Conservation (phyloP, 2,797 vertebrate species). For the Coccyzus lansbergi region DNA sequence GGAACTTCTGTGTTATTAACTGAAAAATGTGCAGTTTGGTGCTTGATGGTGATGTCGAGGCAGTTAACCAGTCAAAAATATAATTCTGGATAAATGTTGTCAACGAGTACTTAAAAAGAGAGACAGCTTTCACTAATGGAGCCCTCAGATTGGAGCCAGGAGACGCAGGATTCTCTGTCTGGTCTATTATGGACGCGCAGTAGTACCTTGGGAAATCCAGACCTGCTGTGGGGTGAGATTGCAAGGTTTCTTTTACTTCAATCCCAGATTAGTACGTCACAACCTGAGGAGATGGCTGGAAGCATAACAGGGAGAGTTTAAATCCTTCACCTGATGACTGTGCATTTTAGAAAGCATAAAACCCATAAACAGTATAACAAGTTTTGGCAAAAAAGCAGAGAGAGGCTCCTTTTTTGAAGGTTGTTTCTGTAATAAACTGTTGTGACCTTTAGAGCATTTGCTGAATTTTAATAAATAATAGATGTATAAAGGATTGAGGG, state of each 20-base stretch:
- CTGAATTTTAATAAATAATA: constrained; percentile 14
- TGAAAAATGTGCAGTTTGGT: constrained; percentile 35
- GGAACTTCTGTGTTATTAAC: not conserved
- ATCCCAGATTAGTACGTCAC: not conserved
- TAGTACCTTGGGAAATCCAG: accelerated
- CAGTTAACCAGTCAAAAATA: constrained; percentile 5
- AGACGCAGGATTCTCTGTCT: not conserved
- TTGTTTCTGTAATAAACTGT: not conserved
- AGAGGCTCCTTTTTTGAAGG: not conserved
- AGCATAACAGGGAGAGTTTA: not conserved
- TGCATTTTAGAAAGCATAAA: not conserved
- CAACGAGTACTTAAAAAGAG: not conserved
- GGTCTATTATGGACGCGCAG: not conserved
- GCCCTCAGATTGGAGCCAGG: accelerated
- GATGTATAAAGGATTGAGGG: not conserved
- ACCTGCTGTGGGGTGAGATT: not conserved
- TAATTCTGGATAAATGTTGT: constrained; percentile 20
- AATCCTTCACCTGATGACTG: not conserved
- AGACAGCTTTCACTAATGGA: not conserved
- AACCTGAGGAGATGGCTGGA: not conserved
- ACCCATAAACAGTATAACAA: not conserved
- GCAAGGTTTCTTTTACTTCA: not conserved
- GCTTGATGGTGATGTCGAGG: not conserved
- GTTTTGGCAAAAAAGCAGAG: not conserved
- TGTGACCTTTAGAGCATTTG: not conserved